Base-by-base conservation (phyloP, 2,888 invertebrate species). In the Chymomyza fuscimana region DNA sequence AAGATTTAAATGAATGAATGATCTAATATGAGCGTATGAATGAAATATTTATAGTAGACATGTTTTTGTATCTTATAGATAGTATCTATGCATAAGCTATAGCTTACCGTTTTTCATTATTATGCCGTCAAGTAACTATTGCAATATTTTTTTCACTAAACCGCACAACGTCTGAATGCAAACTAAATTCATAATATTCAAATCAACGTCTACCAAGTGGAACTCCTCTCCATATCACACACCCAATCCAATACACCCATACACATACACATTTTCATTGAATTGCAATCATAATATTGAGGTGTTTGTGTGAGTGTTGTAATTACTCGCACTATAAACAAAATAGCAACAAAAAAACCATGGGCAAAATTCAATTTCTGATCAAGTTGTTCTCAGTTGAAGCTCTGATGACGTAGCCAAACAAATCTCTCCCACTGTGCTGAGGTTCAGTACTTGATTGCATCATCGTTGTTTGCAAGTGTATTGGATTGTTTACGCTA, bases 131-230 rank as follows among this genome's bases (percentile, higher is more conserved):
- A 54, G 52, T 54, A 19, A 54, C 36, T 56, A 58, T 59, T 59
- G n/a, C 36, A 40, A 32, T 32, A 32, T 16, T 32, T 19, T 10
- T 10, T 36, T 22, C 40, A 60, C 12, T 69, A 60, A 62, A 62
- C 63, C 69, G 72, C 69, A 60, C 79, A 61, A 70, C 76, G 82
- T 72, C 72, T 69, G 73, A 74, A 74, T 82, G 72, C 78, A 76
- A 86, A 85, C 87, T 88, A 84, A 85, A 82, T 71, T 76, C 72
- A 19, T 66, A 76, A 75, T 86, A 86, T 88, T 87, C 74, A 87
- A 88, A 87, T 78, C 63, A 65, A 58, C 62, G 71, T 78, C 76
- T 62, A 71, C 72, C 78, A 78, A 69, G 73, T 80, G 80, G 72
- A 77, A 9, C 32, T 32, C 32, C 77, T 70, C 70, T 68, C 69